Evolutionary conservation across 2,113 vertebrate species (phyloP).

Genomic region (Istiophorus platypterus): DNA sequence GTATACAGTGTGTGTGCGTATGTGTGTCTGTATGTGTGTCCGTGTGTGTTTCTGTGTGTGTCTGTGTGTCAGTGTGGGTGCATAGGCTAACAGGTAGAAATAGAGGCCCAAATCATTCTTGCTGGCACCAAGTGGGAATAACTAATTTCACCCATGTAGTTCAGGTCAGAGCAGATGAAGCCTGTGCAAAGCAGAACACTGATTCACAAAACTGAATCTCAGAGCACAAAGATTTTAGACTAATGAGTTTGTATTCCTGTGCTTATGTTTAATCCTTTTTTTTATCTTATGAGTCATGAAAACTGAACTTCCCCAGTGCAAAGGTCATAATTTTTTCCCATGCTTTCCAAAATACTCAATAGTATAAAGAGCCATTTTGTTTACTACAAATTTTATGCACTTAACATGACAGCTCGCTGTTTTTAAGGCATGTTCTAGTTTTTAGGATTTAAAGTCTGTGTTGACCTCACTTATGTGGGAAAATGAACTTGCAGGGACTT

Average conservation of each 20-base stretch:
- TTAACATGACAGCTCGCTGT: neutral
- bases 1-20: conserved; percentile 8
- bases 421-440: conserved; percentile 1
- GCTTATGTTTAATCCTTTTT: neutral
- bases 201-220: conserved; percentile 26
- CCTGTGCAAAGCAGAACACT: conserved; percentile 16
- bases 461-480: neutral
- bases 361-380: neutral
- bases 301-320: neutral
- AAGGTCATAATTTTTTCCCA: neutral
- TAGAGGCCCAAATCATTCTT: conserved; percentile 43
- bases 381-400: neutral
- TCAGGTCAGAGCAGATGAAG: conserved; percentile 36
- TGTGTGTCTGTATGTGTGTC: conserved; percentile 32
- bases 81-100: conserved; percentile 40
- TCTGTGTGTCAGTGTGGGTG: conserved; percentile 22
- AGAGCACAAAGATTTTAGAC: neutral
- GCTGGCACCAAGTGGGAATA: conserved; percentile 48
- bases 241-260: neutral
- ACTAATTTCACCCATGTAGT: conserved; percentile 39
- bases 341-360: neutral
- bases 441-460: neutral
- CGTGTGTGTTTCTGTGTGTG: no score
- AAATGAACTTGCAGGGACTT: conserved; percentile 5
- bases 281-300: neutral